Conservation (phyloP, 2,113 vertebrate genomes). For the Toxostoma redivivum region DNA sequence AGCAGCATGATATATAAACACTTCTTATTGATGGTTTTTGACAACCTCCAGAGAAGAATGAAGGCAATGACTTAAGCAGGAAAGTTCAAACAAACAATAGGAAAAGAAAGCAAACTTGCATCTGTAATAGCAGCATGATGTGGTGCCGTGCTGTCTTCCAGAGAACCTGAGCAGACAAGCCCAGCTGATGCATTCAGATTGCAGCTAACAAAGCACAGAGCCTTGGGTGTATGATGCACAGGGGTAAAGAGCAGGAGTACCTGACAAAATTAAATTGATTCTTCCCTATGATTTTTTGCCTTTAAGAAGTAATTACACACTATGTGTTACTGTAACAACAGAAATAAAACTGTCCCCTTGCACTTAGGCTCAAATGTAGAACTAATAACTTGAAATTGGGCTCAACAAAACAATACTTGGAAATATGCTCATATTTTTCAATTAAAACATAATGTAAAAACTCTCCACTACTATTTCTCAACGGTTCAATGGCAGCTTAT, state of each 20-base stretch:
- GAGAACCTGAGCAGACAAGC: neutral
- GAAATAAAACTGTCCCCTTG: neutral
- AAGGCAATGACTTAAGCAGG: neutral
- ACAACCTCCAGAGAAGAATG: neutral
- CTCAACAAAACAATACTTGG: neutral
- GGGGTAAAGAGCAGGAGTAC: neutral
- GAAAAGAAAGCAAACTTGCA: neutral
- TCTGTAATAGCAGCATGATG: neutral
- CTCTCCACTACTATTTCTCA: neutral
- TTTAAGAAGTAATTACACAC: neutral
- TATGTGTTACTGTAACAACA: neutral
- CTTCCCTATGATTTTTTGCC: neutral
- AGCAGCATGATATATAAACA: neutral
- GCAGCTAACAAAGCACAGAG: neutral
- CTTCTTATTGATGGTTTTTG: neutral
- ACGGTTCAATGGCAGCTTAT: neutral
- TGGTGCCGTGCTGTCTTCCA: neutral
- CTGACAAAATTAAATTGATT: neutral
- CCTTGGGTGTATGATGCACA: neutral
- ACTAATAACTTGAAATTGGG: neutral
- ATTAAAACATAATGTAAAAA: neutral
- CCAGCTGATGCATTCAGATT: neutral
- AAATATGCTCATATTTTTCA: neutral
- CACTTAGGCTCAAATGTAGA: neutral
- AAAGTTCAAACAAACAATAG: neutral